Evolutionary conservation across 37 sponge, comb jelly and placozoan species (phyloP).

Genomic region (Tethya wilhelma): DNA sequence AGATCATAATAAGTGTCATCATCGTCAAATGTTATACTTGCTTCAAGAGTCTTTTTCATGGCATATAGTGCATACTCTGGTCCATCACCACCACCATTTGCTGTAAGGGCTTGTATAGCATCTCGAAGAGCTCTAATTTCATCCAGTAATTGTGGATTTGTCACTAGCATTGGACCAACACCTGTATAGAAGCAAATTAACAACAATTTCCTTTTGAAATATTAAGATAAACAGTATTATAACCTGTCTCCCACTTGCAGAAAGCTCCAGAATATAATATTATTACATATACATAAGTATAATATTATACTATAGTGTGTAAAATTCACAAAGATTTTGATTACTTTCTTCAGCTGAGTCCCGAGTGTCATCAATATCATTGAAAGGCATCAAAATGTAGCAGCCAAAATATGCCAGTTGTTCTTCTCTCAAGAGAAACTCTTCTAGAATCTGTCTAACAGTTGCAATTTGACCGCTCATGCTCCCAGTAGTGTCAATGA

Average conservation of each 20-base stretch:
- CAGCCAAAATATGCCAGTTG: conserved; percentile 13
- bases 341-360: neutral
- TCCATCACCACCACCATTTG: conserved; percentile 52
- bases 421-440: conserved; percentile 18
- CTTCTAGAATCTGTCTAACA: neutral
- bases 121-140: conserved; percentile 11
- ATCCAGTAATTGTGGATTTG: neutral
- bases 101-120: conserved; percentile 10
- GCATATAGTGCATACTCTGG: conserved; percentile 40
- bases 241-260: too few relatives aligned
- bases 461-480: conserved; percentile 26
- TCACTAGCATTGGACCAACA: conserved; percentile 21
- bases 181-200: conserved; percentile 6
- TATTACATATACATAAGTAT: neutral
- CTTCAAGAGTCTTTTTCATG: neutral
- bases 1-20: neutral
- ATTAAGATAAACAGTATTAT: too few relatives aligned
- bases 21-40: too few relatives aligned
- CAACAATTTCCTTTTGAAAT: too few relatives aligned
- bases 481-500: conserved; percentile 45
- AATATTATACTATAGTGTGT: too few relatives aligned
- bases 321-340: neutral
- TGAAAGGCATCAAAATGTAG: conserved; percentile 44
- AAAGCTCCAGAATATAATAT: too few relatives aligned
- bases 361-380: conserved; percentile 19